phyloP scores from a whole-genome alignment of 2,113 vertebrate species.

The Ariopsis seemanni region DNA sequence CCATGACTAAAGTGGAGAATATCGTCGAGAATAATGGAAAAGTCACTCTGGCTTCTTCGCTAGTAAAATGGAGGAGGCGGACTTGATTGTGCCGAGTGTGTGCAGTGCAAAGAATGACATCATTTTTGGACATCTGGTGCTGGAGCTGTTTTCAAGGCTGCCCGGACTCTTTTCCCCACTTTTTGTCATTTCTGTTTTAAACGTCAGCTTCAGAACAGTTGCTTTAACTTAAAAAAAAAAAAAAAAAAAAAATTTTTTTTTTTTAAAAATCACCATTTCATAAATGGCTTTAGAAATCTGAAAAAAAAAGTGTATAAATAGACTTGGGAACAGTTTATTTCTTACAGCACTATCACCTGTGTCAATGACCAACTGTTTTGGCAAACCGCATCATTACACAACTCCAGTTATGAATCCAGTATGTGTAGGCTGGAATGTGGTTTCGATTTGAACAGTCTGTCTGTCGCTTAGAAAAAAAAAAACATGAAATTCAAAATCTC shows the following conservation, averaged over 20 bases:
- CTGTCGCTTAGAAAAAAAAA: not conserved
- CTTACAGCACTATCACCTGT: conserved; percentile 7
- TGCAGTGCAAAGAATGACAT: conserved; percentile 63
- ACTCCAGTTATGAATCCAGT: conserved; percentile 23
- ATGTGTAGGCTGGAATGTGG: not conserved
- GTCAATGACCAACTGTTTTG: not conserved
- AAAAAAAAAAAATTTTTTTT: no score
- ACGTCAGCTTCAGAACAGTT: conserved; percentile 33
- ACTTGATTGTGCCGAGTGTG: conserved; percentile 56
- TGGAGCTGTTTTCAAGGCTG: conserved; percentile 58
- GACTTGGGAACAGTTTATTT: conserved; percentile 49
- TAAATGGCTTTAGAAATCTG: conserved; percentile 30
- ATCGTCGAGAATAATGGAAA: not conserved
- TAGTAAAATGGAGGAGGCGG: conserved; percentile 45
- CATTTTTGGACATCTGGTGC: conserved; percentile 63
- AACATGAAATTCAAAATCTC: not conserved
- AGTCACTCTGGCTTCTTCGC: conserved; percentile 18
- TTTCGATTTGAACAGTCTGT: conserved; percentile 4
- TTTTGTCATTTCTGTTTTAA: conserved; percentile 33
- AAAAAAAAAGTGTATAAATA: conserved; percentile 47
- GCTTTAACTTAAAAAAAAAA: conserved; percentile 19
- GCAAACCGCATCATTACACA: conserved; percentile 4
- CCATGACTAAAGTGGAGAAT: conserved; percentile 35
- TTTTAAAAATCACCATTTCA: no score
- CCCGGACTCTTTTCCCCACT: conserved; percentile 42